Conservation (phyloP, 2,888 invertebrate genomes). For the Lasioglossum oenotherae region DNA sequence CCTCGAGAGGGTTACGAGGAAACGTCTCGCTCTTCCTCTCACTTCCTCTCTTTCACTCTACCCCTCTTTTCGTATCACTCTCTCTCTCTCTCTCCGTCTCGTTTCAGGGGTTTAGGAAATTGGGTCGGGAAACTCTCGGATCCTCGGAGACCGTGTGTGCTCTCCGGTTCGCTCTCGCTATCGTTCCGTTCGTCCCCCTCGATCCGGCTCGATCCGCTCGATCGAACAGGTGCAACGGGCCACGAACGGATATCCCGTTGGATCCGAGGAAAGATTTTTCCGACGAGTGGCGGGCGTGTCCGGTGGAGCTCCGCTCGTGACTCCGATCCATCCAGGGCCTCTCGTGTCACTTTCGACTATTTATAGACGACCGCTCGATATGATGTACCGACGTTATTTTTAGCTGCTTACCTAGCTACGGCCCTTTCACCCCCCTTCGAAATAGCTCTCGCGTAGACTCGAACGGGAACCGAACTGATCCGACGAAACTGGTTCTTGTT, state of each 20-base stretch:
- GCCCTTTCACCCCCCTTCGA: conserved; percentile 70
- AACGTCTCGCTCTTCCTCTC: background rate
- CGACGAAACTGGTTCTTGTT: conserved; percentile 1
- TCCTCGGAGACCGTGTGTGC: background rate
- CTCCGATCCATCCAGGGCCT: conserved; percentile 66
- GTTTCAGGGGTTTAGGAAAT: background rate
- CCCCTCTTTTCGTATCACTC: background rate
- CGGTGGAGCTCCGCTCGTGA: conserved; percentile 46
- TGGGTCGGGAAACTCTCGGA: conserved; percentile 1
- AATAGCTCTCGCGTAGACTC: conserved; percentile 51
- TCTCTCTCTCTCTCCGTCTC: background rate
- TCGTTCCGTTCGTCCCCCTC: background rate
- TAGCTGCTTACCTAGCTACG: conserved; percentile 78
- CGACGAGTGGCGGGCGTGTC: conserved; percentile 55
- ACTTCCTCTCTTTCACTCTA: background rate
- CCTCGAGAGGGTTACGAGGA: background rate
- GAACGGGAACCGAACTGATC: conserved; percentile 16
- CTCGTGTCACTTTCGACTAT: conserved; percentile 74
- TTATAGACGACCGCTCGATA: conserved; percentile 82
- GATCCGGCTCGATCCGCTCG: background rate
- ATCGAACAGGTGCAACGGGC: background rate
- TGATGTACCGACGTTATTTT: conserved; percentile 81
- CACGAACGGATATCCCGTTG: background rate
- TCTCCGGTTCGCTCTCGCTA: background rate
- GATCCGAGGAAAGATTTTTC: conserved; percentile 48